Conservation (phyloP, 2,888 invertebrate genomes). For the Metellina segmentata region DNA sequence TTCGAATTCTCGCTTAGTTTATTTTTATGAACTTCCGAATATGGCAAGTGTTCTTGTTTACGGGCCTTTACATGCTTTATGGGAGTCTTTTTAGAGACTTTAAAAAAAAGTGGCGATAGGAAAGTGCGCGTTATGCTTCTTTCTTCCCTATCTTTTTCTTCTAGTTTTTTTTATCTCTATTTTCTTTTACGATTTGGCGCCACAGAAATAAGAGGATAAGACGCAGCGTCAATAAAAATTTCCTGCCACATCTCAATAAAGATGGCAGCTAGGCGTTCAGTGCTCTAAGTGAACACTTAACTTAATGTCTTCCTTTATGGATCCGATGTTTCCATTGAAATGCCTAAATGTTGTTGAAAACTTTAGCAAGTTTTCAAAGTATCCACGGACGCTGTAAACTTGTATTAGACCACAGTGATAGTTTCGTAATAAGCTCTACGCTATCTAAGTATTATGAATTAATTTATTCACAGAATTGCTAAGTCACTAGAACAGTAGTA, state of each 20-base stretch:
- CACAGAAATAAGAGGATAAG: conserved; percentile 27
- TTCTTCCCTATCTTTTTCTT: background rate
- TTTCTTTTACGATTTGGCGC: conserved; percentile 28
- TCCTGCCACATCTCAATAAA: conserved; percentile 43
- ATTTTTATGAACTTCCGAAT: conserved; percentile 66
- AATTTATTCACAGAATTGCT: too few species aligned
- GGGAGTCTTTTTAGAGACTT: conserved; percentile 37
- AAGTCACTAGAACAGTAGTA: too few species aligned
- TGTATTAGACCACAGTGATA: too few species aligned
- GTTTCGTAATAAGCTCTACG: too few species aligned
- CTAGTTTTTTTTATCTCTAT: conserved; percentile 21
- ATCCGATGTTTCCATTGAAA: background rate
- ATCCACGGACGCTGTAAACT: too few species aligned
- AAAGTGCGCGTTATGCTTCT: conserved; percentile 3
- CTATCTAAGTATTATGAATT: too few species aligned
- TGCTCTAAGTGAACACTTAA: conserved; percentile 14
- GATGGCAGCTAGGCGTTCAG: conserved; percentile 21
- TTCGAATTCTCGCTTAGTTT: conserved; percentile 55
- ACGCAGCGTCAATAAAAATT: conserved; percentile 26
- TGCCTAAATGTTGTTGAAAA: background rate
- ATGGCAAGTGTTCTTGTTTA: conserved; percentile 50
- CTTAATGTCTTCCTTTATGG: conserved; percentile 17
- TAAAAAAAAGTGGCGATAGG: conserved; percentile 47
- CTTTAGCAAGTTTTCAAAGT: background rate
- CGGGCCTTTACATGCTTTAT: conserved; percentile 41